These are phyloP conservation scores for Athripsodes cinereus DNA, from an alignment of 2,888 invertebrate genomes.

Conservation along the genomic window DNA sequence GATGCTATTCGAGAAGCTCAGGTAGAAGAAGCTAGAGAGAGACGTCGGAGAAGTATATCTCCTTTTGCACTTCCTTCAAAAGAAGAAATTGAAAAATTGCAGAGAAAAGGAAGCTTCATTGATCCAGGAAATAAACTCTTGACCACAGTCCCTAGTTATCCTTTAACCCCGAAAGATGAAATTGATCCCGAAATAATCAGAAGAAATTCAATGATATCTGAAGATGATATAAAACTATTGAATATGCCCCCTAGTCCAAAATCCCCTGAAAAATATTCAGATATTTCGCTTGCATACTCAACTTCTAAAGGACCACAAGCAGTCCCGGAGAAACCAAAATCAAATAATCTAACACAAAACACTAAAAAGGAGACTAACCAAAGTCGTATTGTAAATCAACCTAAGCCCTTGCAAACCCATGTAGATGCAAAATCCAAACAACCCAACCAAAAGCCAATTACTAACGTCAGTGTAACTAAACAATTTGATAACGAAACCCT, in stretches of 20 bases:
- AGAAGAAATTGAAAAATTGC: constrained; percentile 37
- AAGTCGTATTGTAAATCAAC: neutral
- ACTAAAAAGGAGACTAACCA: constrained; percentile 14
- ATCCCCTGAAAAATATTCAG: constrained; percentile 11
- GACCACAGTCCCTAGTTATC: constrained; percentile 38
- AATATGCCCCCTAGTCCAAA: constrained; percentile 27
- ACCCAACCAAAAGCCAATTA: constrained; percentile 22
- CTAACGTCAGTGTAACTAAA: constrained; percentile 19
- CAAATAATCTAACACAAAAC: neutral
- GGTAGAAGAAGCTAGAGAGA: constrained; percentile 41
- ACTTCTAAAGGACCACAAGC: constrained; percentile 37
- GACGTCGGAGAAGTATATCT: constrained; percentile 48
- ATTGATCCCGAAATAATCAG: constrained; percentile 15
- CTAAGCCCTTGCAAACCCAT: constrained; percentile 9
- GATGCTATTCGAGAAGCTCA: constrained; percentile 46
- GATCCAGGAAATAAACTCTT: constrained; percentile 47
- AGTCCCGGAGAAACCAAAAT: constrained; percentile 35
- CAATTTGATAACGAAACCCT: constrained; percentile 23
- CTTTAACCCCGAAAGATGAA: constrained; percentile 40
- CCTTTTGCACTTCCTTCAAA: constrained; percentile 47
- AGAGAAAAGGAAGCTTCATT: constrained; percentile 47
- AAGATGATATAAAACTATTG: constrained; percentile 30
- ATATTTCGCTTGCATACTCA: constrained; percentile 33
- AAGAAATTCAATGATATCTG: constrained; percentile 27
- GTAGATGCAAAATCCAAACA: constrained; percentile 18